A percentile compares a stretch with the other conserved stretches of the same genome.
Evolutionary conservation across 1,140 invertebrate genomes (phyloP).

Genomic region (Anthonomus grandis): DNA sequence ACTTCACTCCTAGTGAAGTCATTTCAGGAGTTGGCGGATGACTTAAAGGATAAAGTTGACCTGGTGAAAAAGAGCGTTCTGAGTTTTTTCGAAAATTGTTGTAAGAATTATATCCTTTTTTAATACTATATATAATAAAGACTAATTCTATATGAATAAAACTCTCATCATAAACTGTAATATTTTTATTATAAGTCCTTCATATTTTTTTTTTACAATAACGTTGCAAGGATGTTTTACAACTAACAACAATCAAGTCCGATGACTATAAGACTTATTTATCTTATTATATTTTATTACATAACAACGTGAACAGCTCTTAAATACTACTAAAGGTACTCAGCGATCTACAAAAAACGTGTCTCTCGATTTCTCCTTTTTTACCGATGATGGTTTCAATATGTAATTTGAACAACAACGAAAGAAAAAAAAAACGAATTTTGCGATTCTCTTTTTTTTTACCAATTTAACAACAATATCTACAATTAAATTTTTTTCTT

Average conservation of each 20-base stretch:
- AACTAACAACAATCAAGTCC: conserved; percentile 45
- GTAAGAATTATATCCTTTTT: no score
- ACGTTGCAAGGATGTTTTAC: conserved; percentile 45
- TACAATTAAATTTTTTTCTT: conserved; percentile 36
- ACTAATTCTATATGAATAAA: neutral
- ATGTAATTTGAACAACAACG: no score
- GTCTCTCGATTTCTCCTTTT: conserved; percentile 40
- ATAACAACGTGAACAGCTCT: conserved; percentile 51
- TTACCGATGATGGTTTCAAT: no score
- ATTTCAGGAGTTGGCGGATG: no score
- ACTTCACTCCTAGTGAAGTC: no score
- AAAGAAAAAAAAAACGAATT: no score
- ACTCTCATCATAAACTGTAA: conserved; percentile 35
- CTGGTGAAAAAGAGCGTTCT: neutral
- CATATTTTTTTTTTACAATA: conserved; percentile 45
- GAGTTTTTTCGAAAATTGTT: no score
- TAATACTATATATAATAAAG: no score
- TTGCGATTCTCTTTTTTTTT: no score
- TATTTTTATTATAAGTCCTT: conserved; percentile 44
- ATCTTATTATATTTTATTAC: conserved; percentile 47
- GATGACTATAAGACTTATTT: conserved; percentile 41
- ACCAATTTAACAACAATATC: conserved; percentile 47
- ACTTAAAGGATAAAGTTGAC: neutral
- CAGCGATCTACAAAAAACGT: conserved; percentile 48
- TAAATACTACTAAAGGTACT: conserved; percentile 49